Conservation (phyloP, 2,888 invertebrate genomes). For the Plemyria rubiginata region DNA sequence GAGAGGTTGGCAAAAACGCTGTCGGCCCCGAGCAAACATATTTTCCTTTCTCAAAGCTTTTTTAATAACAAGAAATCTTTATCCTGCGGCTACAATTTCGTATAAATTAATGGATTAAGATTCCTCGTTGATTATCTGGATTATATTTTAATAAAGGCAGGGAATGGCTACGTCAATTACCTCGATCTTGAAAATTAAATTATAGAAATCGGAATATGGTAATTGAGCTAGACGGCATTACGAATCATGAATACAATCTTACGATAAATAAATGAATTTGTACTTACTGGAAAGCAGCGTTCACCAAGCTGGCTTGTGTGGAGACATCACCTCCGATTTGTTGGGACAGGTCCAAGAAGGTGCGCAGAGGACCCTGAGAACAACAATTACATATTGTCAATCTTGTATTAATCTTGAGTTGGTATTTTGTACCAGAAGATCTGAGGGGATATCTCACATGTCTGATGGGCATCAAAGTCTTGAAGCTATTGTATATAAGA, state of each 20-base stretch:
- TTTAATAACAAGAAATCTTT: slow-evolving; percentile 20
- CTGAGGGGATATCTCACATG: too few relatives aligned
- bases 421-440: too few relatives aligned
- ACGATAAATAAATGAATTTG: not conserved
- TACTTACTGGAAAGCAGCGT: slow-evolving; percentile 92
- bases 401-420: too few relatives aligned
- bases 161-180: slow-evolving; percentile 24
- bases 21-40: slow-evolving; percentile 13
- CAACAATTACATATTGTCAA: slow-evolving; percentile 29
- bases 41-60: slow-evolving; percentile 7
- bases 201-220: not conserved
- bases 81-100: slow-evolving; percentile 10
- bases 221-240: not conserved
- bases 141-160: slow-evolving; percentile 12
- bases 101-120: slow-evolving; percentile 21
- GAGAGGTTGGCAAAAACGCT: slow-evolving; percentile 11
- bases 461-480: too few relatives aligned
- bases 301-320: slow-evolving; percentile 91
- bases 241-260: not conserved
- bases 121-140: slow-evolving; percentile 15
- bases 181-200: slow-evolving; percentile 12
- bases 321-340: slow-evolving; percentile 95
- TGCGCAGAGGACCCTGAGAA: slow-evolving; percentile 88
- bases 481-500: too few relatives aligned
- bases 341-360: slow-evolving; percentile 90